Evolutionary conservation across 2,888 invertebrate genomes (phyloP).

Genomic region (Tanaodytes sp.): DNA sequence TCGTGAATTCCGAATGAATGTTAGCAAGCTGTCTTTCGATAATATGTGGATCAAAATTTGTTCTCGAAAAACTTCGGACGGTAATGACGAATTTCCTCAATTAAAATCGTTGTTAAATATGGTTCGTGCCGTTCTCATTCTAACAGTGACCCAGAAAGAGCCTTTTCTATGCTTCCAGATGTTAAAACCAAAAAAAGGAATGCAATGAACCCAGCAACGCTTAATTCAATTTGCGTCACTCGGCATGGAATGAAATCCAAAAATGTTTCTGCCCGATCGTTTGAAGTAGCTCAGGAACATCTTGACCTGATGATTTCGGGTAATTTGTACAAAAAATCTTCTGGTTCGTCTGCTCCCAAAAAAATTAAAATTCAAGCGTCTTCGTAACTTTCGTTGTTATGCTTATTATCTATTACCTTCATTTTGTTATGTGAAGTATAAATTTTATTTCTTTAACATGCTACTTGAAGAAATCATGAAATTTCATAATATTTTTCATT

Average conservation of each 20-base stretch:
- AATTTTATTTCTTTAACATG: too few relatives aligned
- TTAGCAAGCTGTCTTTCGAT: conserved; percentile 7
- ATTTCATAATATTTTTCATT: too few relatives aligned
- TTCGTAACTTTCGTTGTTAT: too few relatives aligned
- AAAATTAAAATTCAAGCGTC: too few relatives aligned
- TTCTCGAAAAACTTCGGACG: background rate
- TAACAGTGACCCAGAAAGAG: conserved; percentile 2
- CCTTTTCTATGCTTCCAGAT: background rate
- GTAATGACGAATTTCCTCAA: background rate
- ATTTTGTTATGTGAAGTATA: too few relatives aligned
- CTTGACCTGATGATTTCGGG: background rate
- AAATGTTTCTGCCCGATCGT: background rate
- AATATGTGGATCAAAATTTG: conserved; percentile 15
- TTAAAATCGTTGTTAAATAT: background rate
- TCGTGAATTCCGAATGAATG: background rate
- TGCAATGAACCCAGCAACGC: background rate
- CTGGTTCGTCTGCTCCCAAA: background rate
- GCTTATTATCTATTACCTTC: too few relatives aligned
- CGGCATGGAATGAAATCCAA: background rate
- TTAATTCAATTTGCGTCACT: background rate
- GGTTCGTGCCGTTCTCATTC: background rate
- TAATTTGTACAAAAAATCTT: background rate
- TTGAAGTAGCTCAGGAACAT: background rate
- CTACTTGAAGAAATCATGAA: too few relatives aligned
- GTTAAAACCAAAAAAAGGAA: background rate